Evolutionary conservation across 2,113 vertebrate species (phyloP).

Genomic region (Perca schrenkii): DNA sequence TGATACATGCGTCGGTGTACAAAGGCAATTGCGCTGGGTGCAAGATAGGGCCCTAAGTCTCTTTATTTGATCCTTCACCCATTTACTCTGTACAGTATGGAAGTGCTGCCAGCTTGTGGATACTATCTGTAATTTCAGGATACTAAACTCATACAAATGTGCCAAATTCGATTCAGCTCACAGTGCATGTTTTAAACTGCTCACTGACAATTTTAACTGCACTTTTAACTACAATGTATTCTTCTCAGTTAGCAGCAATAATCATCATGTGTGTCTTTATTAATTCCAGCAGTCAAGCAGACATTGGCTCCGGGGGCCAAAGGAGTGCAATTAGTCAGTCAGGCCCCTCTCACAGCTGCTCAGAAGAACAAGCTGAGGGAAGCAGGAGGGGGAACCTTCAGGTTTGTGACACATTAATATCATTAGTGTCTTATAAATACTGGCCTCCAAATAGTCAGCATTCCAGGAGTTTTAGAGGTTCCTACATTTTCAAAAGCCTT

Average conservation of each 20-base stretch:
- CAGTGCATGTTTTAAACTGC: background rate
- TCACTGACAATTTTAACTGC: background rate
- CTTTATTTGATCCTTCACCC: background rate
- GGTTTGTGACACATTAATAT: constrained; percentile 77
- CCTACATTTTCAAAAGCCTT: background rate
- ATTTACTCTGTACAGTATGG: background rate
- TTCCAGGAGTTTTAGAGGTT: too few species aligned
- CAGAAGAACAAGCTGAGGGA: constrained; percentile 93
- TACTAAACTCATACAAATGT: background rate
- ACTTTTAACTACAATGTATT: background rate
- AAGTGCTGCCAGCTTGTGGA: constrained; percentile 65
- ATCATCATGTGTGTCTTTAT: background rate
- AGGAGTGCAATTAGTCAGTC: constrained; percentile 84
- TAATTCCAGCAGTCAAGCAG: constrained; percentile 88
- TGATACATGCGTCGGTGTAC: too few species aligned
- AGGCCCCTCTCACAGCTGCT: constrained; percentile 81
- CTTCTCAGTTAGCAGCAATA: background rate
- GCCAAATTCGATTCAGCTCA: background rate
- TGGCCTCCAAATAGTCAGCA: background rate
- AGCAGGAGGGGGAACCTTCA: constrained; percentile 91
- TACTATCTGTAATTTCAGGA: background rate
- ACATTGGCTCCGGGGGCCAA: constrained; percentile 87
- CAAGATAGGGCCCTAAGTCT: too few species aligned
- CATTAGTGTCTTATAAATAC: background rate
- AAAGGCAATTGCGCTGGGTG: too few species aligned